Percentiles rank a stretch among this genome's conserved stretches.
phyloP scores from a whole-genome alignment of 2,113 vertebrate genomes.

The Carettochelys insculpta region DNA sequence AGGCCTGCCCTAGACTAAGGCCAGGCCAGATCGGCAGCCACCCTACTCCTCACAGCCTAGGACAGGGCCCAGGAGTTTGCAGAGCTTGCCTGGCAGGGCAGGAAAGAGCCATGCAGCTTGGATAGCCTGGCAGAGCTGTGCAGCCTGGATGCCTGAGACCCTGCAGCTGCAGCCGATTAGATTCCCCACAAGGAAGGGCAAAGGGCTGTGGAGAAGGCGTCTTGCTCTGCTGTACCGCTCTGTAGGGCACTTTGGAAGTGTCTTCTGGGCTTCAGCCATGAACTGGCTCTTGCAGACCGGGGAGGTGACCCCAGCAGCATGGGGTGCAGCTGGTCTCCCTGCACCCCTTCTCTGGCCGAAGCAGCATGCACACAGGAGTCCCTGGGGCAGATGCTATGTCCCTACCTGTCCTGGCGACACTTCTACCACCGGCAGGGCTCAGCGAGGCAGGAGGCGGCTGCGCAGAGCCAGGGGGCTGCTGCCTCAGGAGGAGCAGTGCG shows the following conservation, averaged over 20 bases:
- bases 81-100: background rate
- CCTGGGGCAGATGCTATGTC: background rate
- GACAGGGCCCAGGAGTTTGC: background rate
- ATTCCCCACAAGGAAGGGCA: background rate
- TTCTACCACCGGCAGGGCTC: background rate
- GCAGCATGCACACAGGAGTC: background rate
- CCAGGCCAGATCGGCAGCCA: background rate
- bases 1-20: background rate
- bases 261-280: background rate
- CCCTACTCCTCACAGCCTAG: background rate
- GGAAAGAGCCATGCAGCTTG: background rate
- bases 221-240: background rate
- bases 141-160: background rate
- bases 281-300: background rate
- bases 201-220: background rate
- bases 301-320: too few species aligned
- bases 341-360: background rate
- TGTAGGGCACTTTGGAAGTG: background rate
- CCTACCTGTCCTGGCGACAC: conserved; percentile 44
- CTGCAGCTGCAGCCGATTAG: background rate
- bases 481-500: background rate
- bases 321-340: background rate
- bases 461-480: rapidly evolving
- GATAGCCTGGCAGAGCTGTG: background rate
- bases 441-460: background rate